A percentile compares a stretch with the other conserved stretches of the same genome.
Conservation (phyloP, 2,888 invertebrate species). For the Pseudeuparius sepicola region DNA sequence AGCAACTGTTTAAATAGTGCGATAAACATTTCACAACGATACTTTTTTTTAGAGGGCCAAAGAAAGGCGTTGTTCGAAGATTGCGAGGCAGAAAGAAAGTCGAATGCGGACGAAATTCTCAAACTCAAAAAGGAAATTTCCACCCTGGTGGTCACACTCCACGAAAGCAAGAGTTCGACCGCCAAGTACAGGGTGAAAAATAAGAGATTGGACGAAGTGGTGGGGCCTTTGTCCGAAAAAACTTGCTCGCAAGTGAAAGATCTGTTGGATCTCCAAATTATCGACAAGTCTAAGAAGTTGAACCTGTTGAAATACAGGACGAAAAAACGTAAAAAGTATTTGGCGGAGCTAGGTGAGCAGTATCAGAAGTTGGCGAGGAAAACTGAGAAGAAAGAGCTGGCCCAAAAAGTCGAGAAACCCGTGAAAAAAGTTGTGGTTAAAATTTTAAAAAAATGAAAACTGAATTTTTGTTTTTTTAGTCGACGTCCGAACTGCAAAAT, state of each 20-base stretch:
- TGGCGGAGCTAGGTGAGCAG: slow-evolving; percentile 48
- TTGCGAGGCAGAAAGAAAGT: slow-evolving; percentile 63
- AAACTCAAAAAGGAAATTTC: slow-evolving; percentile 66
- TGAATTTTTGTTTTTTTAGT: no score
- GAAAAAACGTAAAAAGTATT: slow-evolving; percentile 50
- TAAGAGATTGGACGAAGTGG: slow-evolving; percentile 29
- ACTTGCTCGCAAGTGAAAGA: slow-evolving; percentile 42
- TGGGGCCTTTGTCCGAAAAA: slow-evolving; percentile 43
- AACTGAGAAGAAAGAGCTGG: slow-evolving; percentile 42
- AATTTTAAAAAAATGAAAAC: no score
- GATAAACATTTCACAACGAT: no score
- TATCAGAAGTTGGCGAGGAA: slow-evolving; percentile 53
- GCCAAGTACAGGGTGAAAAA: slow-evolving; percentile 32
- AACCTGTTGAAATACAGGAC: slow-evolving; percentile 63
- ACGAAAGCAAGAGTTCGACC: slow-evolving; percentile 45
- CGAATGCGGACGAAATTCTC: slow-evolving; percentile 59
- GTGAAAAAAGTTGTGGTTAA: slow-evolving; percentile 56
- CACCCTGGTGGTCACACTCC: slow-evolving; percentile 49
- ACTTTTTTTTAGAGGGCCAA: slow-evolving; percentile 59
- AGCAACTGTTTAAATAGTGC: no score
- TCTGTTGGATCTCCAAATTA: slow-evolving; percentile 57
- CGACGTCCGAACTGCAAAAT: slow-evolving; percentile 63
- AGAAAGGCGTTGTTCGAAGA: slow-evolving; percentile 75
- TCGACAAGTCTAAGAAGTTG: slow-evolving; percentile 60
- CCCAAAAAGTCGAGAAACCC: slow-evolving; percentile 42